A percentile compares a stretch with the other conserved stretches of the same genome.
These are phyloP conservation scores for Hephaestus fuliginosus DNA, from an alignment of 2,797 vertebrate species.

Conservation along the genomic window DNA sequence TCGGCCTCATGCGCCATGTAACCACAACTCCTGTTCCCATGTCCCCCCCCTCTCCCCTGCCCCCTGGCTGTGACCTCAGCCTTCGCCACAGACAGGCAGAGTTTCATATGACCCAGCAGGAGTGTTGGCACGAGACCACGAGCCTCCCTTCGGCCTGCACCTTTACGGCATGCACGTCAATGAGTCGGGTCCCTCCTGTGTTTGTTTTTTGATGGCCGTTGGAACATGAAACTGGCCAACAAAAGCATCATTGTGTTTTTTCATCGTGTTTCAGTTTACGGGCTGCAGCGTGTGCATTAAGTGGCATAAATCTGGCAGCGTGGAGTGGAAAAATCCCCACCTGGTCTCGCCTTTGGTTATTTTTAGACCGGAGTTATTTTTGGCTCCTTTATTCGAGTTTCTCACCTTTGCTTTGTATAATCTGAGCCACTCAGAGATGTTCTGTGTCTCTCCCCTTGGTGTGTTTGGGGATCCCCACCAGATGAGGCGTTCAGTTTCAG, in stretches of 20 bases:
- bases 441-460: constrained; percentile 18
- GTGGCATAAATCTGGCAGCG: constrained; percentile 46
- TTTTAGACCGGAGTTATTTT: constrained; percentile 75
- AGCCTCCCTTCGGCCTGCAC: constrained; percentile 40
- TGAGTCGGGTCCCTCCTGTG: constrained; percentile 35
- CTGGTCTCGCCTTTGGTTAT: constrained; percentile 56
- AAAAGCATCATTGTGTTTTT: constrained; percentile 63
- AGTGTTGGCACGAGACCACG: constrained; percentile 44
- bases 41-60: neutral
- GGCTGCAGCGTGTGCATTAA: constrained; percentile 40
- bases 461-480: constrained; percentile 19
- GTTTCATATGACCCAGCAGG: constrained; percentile 58
- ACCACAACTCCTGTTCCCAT: constrained; percentile 61
- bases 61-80: constrained; percentile 56
- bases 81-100: constrained; percentile 52
- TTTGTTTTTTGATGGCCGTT: constrained; percentile 55
- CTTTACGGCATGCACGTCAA: constrained; percentile 64
- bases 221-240: constrained; percentile 55
- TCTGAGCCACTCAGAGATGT: constrained; percentile 38
- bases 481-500: constrained; percentile 23
- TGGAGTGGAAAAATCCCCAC: constrained; percentile 51
- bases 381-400: constrained; percentile 59
- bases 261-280: constrained; percentile 52
- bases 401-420: constrained; percentile 62
- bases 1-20: constrained; percentile 38